Percentiles rank a stretch among this genome's conserved stretches.
Conservation (phyloP, 2,888 invertebrate genomes). For the Theretra japonica region DNA sequence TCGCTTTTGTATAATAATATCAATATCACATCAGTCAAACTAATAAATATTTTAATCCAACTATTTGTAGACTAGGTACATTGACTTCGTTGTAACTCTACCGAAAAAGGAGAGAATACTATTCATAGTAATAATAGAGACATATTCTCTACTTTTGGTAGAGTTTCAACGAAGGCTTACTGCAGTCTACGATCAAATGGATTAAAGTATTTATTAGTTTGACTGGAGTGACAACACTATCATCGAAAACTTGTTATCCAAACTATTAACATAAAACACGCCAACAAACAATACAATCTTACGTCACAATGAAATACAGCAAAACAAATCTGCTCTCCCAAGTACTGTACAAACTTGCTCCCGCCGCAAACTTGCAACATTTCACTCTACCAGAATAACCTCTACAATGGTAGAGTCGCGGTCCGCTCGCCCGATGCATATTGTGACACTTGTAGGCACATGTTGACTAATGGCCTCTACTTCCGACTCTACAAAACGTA, state of each 20-base stretch:
- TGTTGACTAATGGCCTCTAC: conserved; percentile 3
- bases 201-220: too few species aligned
- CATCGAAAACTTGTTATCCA: not conserved
- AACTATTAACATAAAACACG: not conserved
- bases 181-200: too few species aligned
- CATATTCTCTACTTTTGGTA: too few species aligned
- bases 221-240: too few species aligned
- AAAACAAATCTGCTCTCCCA: not conserved
- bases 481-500: not conserved
- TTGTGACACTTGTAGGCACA: conserved; percentile 6
- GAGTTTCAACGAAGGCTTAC: too few species aligned
- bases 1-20: too few species aligned
- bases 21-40: too few species aligned
- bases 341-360: not conserved
- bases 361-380: conserved; percentile 3
- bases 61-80: too few species aligned
- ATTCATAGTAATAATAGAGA: too few species aligned
- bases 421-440: not conserved
- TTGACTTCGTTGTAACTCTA: too few species aligned
- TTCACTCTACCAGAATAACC: conserved; percentile 6
- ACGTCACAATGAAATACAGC: not conserved
- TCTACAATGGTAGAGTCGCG: conserved; percentile 3
- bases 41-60: too few species aligned
- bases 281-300: not conserved
- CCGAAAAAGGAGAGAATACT: too few species aligned